Percentiles rank a stretch among this genome's conserved stretches.
phyloP scores from a whole-genome alignment of 2,113 vertebrate genomes.

The Malurus melanocephalus region DNA sequence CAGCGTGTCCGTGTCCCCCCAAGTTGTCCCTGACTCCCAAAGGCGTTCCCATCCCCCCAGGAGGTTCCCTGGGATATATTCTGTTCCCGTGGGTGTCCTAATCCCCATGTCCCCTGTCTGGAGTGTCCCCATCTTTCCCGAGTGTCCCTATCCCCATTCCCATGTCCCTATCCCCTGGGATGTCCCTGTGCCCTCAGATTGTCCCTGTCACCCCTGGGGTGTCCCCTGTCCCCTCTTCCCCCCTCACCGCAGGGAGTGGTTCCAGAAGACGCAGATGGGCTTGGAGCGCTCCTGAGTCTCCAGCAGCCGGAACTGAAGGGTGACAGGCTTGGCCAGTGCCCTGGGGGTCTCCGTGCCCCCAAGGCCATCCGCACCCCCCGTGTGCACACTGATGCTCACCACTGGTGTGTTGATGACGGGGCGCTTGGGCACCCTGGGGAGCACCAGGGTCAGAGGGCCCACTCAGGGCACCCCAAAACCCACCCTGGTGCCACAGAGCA shows the following conservation, averaged over 20 bases:
- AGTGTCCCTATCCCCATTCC: background rate
- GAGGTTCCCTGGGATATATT: background rate
- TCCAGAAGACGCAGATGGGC: conserved; percentile 97
- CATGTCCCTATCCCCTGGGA: background rate
- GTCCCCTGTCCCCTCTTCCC: too few species aligned
- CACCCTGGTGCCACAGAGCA: background rate
- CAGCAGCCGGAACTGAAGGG: conserved; percentile 91
- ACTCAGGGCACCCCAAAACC: background rate
- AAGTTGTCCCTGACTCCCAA: background rate
- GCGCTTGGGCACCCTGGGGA: conserved; percentile 87
- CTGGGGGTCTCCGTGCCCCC: conserved; percentile 65
- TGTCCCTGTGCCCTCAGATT: background rate
- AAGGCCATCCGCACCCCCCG: conserved; percentile 31
- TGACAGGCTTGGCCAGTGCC: conserved; percentile 83
- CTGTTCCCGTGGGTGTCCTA: background rate
- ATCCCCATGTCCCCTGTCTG: background rate
- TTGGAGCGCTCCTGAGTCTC: conserved; percentile 91
- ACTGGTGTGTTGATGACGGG: conserved; percentile 91
- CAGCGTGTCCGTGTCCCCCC: background rate
- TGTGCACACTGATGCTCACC: conserved; percentile 89
- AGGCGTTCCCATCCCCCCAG: background rate
- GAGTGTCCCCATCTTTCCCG: background rate
- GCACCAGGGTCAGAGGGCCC: rapidly evolving
- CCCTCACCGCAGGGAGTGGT: conserved; percentile 89
- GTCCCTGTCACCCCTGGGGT: background rate